Percentiles rank a stretch among this genome's conserved stretches.
These are phyloP conservation scores for Notothenia coriiceps DNA, from an alignment of 2,113 vertebrate genomes.

Conservation along the genomic window DNA sequence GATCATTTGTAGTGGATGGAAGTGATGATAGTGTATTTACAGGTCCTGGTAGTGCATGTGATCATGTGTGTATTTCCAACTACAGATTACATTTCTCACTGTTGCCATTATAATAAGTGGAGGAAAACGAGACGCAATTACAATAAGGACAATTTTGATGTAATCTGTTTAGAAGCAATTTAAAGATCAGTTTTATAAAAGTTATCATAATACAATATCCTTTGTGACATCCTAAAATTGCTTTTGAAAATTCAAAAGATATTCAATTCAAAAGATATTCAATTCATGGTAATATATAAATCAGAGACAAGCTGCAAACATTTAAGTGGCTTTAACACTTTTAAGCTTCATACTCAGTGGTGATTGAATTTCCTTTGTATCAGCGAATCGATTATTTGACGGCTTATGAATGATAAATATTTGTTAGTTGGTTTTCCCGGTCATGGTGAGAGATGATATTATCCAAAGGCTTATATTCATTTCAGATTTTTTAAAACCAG, in stretches of 20 bases:
- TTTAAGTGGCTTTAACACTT: neutral
- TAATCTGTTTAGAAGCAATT: neutral
- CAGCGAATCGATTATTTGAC: neutral
- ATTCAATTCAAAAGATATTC: no score
- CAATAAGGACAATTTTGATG: no score
- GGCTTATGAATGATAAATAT: neutral
- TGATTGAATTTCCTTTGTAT: neutral
- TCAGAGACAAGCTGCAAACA: neutral
- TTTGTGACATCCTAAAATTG: neutral
- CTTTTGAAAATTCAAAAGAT: neutral
- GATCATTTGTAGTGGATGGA: neutral
- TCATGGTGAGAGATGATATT: neutral
- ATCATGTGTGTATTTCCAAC: neutral
- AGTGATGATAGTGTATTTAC: neutral
- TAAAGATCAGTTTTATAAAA: no score
- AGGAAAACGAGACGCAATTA: neutral
- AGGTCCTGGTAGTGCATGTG: slow-evolving; percentile 1
- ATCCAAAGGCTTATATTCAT: neutral
- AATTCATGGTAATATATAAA: no score
- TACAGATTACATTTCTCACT: neutral
- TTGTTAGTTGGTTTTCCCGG: neutral
- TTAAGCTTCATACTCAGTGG: neutral
- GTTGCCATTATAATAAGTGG: neutral
- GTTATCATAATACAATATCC: neutral
- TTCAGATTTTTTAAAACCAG: slow-evolving; percentile 25